Base-by-base conservation (phyloP, 2,888 invertebrate genomes). In the Marronus borbonicus region DNA sequence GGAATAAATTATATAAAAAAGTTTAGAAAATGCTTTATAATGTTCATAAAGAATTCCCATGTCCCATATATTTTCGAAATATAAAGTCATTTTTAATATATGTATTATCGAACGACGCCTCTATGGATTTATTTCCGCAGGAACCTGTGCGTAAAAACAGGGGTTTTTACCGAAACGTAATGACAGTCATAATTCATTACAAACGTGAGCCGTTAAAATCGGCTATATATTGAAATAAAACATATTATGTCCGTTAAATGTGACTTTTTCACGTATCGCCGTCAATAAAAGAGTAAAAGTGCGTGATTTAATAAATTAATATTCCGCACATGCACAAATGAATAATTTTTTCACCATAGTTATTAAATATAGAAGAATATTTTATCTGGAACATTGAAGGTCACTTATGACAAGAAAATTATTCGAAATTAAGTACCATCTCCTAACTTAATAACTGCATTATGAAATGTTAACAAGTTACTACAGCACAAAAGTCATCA, bases 181-280 rank as follows among this genome's bases (percentile, higher is more conserved):
- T 66, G 65, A 39, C 44, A 66, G 20, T 44, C 65, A 49, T 44
- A 66, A 66, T 39, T 66, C 65, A 66, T 66, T 66, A 39, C 44
- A 20, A 66, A 39, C 39, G 65, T 66, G 39, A 66, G 39, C 49
- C 17, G 20, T 66, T 39, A 66, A 66, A 66, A 66, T 66, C 17
- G 20, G 39, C 20, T 44, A 44, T 66, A 66, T 66, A 66, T 66
- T 44, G 65, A 66, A 66, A 66, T 66, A 66, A 49, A 66, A 20
- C 44, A 17, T 39, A 39, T 66, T 7, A 20, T 17, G 36, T 39
- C 39, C 20, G 65, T 65, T 17, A 36, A 31, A 65, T 65, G 39
- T 17, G 65, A 44, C 44, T 66, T 66, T 62, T 44, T 66, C 17
- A 58, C 55, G 55, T 58, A 20, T 8, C n/a, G 17, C 39, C 20